phyloP scores from a whole-genome alignment of 2,113 vertebrate genomes.

The Catharus bicknelli region DNA sequence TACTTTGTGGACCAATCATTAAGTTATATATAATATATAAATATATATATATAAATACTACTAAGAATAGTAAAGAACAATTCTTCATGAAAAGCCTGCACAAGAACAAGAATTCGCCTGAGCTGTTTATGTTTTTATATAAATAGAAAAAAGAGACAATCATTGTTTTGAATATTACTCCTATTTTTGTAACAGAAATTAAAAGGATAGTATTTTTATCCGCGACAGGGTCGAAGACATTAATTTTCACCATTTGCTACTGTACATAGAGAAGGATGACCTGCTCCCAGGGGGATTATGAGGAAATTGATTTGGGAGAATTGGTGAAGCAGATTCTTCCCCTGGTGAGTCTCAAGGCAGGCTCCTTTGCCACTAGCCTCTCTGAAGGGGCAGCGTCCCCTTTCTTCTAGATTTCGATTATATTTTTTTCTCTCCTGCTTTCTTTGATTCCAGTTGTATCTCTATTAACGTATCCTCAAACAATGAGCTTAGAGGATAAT shows the following conservation, averaged over 20 bases:
- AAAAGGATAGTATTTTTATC: conserved; percentile 98
- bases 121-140: conserved; percentile 95
- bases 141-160: conserved; percentile 93
- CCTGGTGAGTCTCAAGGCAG: conserved; percentile 79
- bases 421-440: conserved; percentile 40
- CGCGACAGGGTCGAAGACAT: conserved; percentile 90
- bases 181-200: conserved; percentile 95
- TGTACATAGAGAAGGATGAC: conserved; percentile 89
- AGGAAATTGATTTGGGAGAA: conserved; percentile 83
- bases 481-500: conserved; percentile 63
- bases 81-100: conserved; percentile 80
- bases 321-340: conserved; percentile 82
- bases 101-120: conserved; percentile 86
- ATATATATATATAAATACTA: conserved; percentile 85
- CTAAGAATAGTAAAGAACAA: conserved; percentile 77
- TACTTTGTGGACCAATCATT: conserved; percentile 93
- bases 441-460: conserved; percentile 65
- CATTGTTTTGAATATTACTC: conserved; percentile 94
- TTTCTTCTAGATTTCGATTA: conserved; percentile 61
- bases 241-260: conserved; percentile 89
- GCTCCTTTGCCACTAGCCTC: conserved; percentile 73
- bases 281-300: conserved; percentile 86
- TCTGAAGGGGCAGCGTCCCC: conserved; percentile 58
- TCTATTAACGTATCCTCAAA: conserved; percentile 64
- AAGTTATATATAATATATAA: conserved; percentile 84